Conservation (phyloP, 2,888 invertebrate species). For the Caenorhabditis panamensis region DNA sequence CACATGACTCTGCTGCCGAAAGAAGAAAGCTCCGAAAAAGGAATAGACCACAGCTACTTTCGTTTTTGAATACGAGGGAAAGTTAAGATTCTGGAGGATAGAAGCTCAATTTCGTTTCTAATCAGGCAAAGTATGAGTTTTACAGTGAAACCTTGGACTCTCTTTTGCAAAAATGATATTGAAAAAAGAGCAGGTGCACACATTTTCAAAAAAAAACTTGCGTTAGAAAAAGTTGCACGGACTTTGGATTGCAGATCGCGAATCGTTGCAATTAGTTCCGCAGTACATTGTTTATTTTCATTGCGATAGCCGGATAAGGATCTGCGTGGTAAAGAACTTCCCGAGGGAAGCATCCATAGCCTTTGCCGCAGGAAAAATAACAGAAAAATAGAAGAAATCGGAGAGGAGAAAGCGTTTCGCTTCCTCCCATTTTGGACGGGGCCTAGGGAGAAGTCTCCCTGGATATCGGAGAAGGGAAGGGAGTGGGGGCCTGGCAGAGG, state of each 20-base stretch:
- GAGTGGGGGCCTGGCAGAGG: constrained; percentile 4
- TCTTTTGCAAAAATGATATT: too few relatives aligned
- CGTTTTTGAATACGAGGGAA: too few relatives aligned
- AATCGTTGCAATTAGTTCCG: neutral
- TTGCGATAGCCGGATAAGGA: constrained; percentile 2
- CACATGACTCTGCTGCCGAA: neutral
- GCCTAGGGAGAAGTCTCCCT: neutral
- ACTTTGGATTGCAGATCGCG: too few relatives aligned
- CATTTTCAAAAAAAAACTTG: neutral
- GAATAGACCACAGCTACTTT: too few relatives aligned
- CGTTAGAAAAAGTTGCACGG: neutral
- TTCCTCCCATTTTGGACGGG: constrained; percentile 14
- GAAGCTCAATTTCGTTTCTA: too few relatives aligned
- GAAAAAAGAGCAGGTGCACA: neutral
- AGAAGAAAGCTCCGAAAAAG: neutral
- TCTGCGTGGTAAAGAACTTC: neutral
- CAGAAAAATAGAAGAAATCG: constrained; percentile 26
- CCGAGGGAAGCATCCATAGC: constrained; percentile 8
- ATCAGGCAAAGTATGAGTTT: neutral
- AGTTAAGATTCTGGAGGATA: too few relatives aligned
- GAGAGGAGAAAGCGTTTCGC: constrained; percentile 26
- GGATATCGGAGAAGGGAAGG: constrained; percentile 15
- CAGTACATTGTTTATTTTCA: neutral
- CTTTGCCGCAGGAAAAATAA: neutral
- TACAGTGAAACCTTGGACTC: too few relatives aligned